These are phyloP conservation scores for Drosophila multiciliata DNA, from an alignment of 2,888 invertebrate species.

Conservation along the genomic window DNA sequence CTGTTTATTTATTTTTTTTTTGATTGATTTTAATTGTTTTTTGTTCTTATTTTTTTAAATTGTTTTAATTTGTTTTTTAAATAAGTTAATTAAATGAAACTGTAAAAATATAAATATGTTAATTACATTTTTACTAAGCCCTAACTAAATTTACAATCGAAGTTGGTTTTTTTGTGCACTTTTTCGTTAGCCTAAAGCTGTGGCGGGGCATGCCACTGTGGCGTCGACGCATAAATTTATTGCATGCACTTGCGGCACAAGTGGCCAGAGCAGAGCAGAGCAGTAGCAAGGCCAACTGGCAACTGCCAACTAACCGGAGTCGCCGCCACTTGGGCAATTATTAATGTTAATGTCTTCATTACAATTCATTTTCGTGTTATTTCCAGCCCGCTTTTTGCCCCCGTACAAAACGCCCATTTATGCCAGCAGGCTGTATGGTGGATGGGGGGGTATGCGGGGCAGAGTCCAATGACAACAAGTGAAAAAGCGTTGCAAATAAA, in stretches of 20 bases:
- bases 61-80: not conserved
- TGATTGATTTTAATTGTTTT: not conserved
- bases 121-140: not conserved
- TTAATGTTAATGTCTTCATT: slow-evolving; percentile 79
- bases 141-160: not conserved
- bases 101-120: not conserved
- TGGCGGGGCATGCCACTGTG: slow-evolving; percentile 5
- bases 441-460: not conserved
- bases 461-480: slow-evolving; percentile 2
- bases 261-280: not conserved
- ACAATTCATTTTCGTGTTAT: slow-evolving; percentile 62
- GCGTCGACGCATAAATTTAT: slow-evolving; percentile 33
- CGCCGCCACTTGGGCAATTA: slow-evolving; percentile 59
- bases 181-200: not conserved
- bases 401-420: slow-evolving; percentile 18
- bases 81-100: not conserved
- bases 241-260: slow-evolving; percentile 35
- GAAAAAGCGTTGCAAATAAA: slow-evolving; percentile 47
- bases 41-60: not conserved
- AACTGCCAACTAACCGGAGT: not conserved
- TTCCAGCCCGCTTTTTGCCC: slow-evolving; percentile 19
- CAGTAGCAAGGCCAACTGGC: not conserved
- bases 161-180: not conserved
- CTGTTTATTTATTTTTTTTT: not conserved
- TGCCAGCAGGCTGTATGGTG: not conserved